Percentiles rank a stretch among this genome's conserved stretches.
Evolutionary conservation across 2,888 invertebrate species (phyloP).

Genomic region (Dolomedes plantarius): DNA sequence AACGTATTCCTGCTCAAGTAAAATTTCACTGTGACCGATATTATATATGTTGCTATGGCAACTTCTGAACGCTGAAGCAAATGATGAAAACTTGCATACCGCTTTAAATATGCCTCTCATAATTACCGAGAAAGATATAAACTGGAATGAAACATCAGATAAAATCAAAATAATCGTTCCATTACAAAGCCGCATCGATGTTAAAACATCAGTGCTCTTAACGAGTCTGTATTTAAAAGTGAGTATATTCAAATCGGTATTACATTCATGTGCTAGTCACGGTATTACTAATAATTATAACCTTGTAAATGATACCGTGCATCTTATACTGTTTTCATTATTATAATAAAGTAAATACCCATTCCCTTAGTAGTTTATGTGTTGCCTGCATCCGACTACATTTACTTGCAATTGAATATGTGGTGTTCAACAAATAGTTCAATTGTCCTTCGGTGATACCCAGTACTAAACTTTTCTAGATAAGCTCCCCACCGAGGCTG

Average conservation of each 20-base stretch:
- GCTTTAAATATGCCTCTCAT: constrained; percentile 38
- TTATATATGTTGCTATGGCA: constrained; percentile 24
- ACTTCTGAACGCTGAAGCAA: background rate
- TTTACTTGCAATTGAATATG: too few species aligned
- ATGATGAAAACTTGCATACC: too few species aligned
- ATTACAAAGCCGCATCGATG: constrained; percentile 28
- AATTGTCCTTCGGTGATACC: too few species aligned
- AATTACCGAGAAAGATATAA: constrained; percentile 22
- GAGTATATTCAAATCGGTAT: constrained; percentile 25
- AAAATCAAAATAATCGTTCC: constrained; percentile 39
- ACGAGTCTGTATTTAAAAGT: constrained; percentile 57
- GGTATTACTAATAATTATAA: too few species aligned
- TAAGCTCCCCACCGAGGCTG: constrained; percentile 46
- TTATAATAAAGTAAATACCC: too few species aligned
- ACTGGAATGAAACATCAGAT: constrained; percentile 48
- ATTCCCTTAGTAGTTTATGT: too few species aligned
- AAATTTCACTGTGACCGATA: background rate
- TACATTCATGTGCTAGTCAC: too few species aligned
- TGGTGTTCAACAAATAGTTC: too few species aligned
- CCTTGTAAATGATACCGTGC: too few species aligned
- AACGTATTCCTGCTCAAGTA: too few species aligned
- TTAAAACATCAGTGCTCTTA: constrained; percentile 24
- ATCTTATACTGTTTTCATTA: too few species aligned
- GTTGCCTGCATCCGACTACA: too few species aligned
- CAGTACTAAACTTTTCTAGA: background rate